Conservation (phyloP, 2,113 vertebrate genomes). For the Menidia beryllina region DNA sequence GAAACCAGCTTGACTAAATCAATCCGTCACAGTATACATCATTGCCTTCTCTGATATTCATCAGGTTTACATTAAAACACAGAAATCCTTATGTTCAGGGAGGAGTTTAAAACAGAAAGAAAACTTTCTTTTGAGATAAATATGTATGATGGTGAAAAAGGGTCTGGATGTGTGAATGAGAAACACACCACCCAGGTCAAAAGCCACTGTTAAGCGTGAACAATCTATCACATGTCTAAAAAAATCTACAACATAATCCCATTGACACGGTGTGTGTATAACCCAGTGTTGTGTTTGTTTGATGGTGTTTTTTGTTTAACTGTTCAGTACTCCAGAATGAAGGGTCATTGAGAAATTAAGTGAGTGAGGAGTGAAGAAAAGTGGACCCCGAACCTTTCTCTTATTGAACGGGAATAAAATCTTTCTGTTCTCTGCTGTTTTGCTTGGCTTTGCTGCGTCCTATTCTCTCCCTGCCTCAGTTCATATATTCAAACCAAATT, state of each 20-base stretch:
- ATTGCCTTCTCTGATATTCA: no score
- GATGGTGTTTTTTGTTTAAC: conserved; percentile 19
- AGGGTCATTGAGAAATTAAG: conserved; percentile 21
- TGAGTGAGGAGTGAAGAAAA: conserved; percentile 21
- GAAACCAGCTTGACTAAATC: no score
- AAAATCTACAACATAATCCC: conserved; percentile 10
- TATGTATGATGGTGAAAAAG: background rate
- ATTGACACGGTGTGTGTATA: conserved; percentile 21
- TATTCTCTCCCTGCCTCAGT: conserved; percentile 16
- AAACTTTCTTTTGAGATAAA: no score
- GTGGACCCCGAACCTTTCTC: background rate
- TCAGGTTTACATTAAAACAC: no score
- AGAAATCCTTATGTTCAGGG: no score
- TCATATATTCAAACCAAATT: conserved; percentile 41
- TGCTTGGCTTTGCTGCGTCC: conserved; percentile 25
- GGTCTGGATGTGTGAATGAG: background rate
- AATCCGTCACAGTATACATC: no score
- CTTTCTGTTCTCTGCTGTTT: conserved; percentile 27
- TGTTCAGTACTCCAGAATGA: conserved; percentile 14
- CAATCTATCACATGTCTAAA: background rate
- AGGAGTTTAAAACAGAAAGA: no score
- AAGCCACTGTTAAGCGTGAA: background rate
- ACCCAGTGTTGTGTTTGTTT: conserved; percentile 23
- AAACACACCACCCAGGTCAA: background rate
- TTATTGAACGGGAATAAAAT: background rate